Conservation (phyloP, 2,888 invertebrate genomes). For the Aromia moschata region DNA sequence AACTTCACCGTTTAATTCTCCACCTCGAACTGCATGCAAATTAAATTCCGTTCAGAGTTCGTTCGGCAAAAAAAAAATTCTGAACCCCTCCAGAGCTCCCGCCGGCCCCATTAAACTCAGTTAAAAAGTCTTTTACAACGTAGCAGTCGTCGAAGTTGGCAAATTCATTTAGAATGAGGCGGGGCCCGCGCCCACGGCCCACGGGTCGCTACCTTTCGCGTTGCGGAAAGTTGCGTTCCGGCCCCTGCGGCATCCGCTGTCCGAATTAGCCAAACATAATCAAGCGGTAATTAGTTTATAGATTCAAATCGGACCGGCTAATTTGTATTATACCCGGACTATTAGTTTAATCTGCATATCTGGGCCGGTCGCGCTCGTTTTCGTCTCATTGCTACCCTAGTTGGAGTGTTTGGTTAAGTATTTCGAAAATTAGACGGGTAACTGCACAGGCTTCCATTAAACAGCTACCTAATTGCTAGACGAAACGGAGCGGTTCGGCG, state of each 20-base stretch:
- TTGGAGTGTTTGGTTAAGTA: neutral
- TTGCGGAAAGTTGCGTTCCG: neutral
- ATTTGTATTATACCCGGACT: neutral
- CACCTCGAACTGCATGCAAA: too few species aligned
- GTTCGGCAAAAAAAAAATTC: too few species aligned
- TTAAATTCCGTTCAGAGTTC: neutral
- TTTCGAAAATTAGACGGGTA: too few species aligned
- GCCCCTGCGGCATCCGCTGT: constrained; percentile 1
- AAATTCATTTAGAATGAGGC: neutral
- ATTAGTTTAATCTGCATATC: constrained; percentile 1
- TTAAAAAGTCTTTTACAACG: neutral
- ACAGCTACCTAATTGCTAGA: too few species aligned
- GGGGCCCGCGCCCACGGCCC: neutral
- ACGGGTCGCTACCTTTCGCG: neutral
- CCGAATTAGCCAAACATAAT: constrained; percentile 7
- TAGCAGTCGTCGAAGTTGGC: neutral
- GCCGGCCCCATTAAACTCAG: neutral
- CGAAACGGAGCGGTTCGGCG: too few species aligned
- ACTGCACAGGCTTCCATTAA: too few species aligned
- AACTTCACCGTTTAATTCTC: too few species aligned
- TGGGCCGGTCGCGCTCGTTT: neutral
- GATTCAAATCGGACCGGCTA: constrained; percentile 6
- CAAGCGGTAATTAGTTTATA: constrained; percentile 3
- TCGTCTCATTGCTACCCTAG: neutral
- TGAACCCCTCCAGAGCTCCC: too few species aligned